Conservation (phyloP, 1,140 invertebrate genomes). For the Panulirus ornatus region DNA sequence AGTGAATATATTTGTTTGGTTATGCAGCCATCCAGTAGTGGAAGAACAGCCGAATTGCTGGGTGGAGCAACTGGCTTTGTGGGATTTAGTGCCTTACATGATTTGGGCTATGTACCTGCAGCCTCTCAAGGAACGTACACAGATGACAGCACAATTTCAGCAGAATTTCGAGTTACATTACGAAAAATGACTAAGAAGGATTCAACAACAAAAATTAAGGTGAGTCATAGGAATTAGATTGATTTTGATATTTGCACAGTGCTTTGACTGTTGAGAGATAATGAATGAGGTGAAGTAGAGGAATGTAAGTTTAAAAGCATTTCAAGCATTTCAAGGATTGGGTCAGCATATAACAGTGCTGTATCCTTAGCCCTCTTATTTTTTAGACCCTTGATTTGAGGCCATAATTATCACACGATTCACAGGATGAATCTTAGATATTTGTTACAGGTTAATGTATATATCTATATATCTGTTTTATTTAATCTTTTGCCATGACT, state of each 20-base stretch:
- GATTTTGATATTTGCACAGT: too few relatives aligned
- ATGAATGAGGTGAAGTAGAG: too few relatives aligned
- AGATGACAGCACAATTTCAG: conserved; percentile 79
- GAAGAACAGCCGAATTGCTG: conserved; percentile 87
- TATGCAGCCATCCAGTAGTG: conserved; percentile 88
- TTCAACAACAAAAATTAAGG: conserved; percentile 90
- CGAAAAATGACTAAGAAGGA: conserved; percentile 89
- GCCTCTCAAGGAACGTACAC: conserved; percentile 80
- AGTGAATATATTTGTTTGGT: not conserved
- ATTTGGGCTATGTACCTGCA: conserved; percentile 82
- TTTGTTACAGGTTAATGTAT: too few relatives aligned
- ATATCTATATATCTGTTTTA: too few relatives aligned
- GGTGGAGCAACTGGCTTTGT: conserved; percentile 82
- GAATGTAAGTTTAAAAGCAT: too few relatives aligned
- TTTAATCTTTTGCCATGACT: too few relatives aligned
- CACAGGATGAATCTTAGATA: too few relatives aligned
- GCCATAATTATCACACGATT: too few relatives aligned
- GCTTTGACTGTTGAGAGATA: too few relatives aligned
- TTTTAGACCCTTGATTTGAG: not conserved
- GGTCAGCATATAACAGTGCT: too few relatives aligned
- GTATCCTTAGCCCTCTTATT: not conserved
- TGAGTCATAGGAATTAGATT: conserved; percentile 77
- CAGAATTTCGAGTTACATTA: conserved; percentile 79
- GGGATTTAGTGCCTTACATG: conserved; percentile 83
- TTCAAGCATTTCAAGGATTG: too few relatives aligned